Conservation (phyloP, 2,113 vertebrate species). For the Scomber scombrus region DNA sequence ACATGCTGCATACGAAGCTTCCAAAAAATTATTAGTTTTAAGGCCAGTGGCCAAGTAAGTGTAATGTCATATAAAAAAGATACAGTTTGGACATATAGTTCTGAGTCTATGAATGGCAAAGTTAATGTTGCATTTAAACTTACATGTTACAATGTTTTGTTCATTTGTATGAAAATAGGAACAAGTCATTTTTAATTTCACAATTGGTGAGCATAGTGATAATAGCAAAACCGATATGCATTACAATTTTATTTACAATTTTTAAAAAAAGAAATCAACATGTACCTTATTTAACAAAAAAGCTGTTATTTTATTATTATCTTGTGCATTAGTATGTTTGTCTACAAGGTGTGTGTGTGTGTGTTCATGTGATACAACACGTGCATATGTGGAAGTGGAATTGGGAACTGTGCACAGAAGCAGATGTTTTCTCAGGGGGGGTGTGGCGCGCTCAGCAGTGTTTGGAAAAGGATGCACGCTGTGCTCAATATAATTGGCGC, state of each 20-base stretch:
- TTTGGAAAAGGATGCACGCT: slow-evolving; percentile 68
- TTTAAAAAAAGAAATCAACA: slow-evolving; percentile 20
- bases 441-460: slow-evolving; percentile 63
- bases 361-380: slow-evolving; percentile 21
- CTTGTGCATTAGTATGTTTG: neutral
- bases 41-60: neutral
- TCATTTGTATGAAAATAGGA: slow-evolving; percentile 22
- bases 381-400: slow-evolving; percentile 39
- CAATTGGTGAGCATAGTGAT: slow-evolving; percentile 31
- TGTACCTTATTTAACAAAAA: slow-evolving; percentile 21
- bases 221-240: slow-evolving; percentile 22
- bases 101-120: neutral
- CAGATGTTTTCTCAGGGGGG: slow-evolving; percentile 82
- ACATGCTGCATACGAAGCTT: neutral
- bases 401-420: slow-evolving; percentile 59
- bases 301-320: slow-evolving; percentile 7
- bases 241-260: slow-evolving; percentile 28
- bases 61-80: neutral
- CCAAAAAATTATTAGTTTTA: too few species aligned
- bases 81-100: neutral
- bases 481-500: slow-evolving; percentile 78
- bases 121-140: neutral
- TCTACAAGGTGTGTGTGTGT: neutral
- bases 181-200: slow-evolving; percentile 55
- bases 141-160: neutral